Percentiles rank a stretch among this genome's conserved stretches.
phyloP scores from a whole-genome alignment of 2,888 invertebrate species.

The Oscheius myriophilus region DNA sequence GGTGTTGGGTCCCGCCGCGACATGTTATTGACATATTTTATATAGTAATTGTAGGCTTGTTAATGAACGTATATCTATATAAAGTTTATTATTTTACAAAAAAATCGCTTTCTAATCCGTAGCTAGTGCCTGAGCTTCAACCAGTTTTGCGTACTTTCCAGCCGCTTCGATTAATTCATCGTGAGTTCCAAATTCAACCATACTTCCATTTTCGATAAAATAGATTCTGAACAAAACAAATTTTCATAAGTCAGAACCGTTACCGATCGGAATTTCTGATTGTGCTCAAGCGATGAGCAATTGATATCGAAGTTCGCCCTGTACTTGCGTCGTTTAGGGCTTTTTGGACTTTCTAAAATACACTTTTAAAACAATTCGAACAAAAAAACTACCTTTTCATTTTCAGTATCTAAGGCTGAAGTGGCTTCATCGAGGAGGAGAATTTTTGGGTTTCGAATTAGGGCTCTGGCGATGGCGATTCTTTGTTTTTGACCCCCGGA shows the following conservation, averaged over 20 bases:
- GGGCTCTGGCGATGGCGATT: slow-evolving; percentile 50
- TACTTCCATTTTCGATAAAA: slow-evolving; percentile 39
- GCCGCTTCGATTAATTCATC: slow-evolving; percentile 41
- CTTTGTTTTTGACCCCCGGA: slow-evolving; percentile 53
- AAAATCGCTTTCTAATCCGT: not conserved
- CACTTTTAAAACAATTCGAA: not conserved
- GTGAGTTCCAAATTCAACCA: slow-evolving; percentile 49
- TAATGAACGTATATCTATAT: no score
- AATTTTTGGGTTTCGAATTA: slow-evolving; percentile 40
- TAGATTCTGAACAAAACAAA: slow-evolving; percentile 46
- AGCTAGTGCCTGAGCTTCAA: slow-evolving; percentile 9
- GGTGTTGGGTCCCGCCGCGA: no score
- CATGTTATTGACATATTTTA: no score
- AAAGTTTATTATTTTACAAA: no score
- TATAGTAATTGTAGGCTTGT: no score
- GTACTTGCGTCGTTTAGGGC: slow-evolving; percentile 36
- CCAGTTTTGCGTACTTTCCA: slow-evolving; percentile 49
- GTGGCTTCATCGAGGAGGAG: slow-evolving; percentile 57
- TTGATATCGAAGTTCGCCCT: slow-evolving; percentile 44
- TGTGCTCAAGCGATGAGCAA: slow-evolving; percentile 40
- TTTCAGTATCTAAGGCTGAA: slow-evolving; percentile 45
- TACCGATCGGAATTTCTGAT: slow-evolving; percentile 40
- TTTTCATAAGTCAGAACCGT: slow-evolving; percentile 30
- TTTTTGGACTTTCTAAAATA: slow-evolving; percentile 35
- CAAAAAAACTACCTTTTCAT: slow-evolving; percentile 37